These are phyloP conservation scores for Eurytemora carolleeae DNA, from an alignment of 1,140 invertebrate genomes.

Conservation along the genomic window DNA sequence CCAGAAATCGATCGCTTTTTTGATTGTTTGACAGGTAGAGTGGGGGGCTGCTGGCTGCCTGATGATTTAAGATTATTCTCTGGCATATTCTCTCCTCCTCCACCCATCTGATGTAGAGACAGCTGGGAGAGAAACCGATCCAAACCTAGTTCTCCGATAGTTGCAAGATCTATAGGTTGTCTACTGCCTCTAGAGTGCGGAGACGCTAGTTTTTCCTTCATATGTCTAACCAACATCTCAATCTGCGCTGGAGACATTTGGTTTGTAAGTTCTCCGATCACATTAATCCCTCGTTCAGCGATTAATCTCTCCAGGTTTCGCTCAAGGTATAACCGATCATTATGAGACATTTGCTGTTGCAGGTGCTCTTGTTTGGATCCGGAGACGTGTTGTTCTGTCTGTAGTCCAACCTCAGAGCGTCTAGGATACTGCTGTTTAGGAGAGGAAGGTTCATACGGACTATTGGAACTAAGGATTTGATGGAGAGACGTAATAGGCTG, in stretches of 20 bases:
- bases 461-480: conserved; percentile 9
- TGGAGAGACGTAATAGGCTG: conserved; percentile 10
- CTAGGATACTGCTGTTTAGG: background rate
- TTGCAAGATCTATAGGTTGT: conserved; percentile 35
- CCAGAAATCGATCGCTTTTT: conserved; percentile 10
- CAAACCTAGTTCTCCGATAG: conserved; percentile 26
- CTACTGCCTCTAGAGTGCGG: conserved; percentile 20
- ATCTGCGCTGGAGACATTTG: conserved; percentile 16
- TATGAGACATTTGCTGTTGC: conserved; percentile 9
- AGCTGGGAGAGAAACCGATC: conserved; percentile 25
- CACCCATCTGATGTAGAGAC: conserved; percentile 15
- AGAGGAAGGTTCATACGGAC: too few relatives aligned
- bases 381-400: background rate
- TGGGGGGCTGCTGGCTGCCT: conserved; percentile 18
- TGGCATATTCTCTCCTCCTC: conserved; percentile 27
- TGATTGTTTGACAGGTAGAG: conserved; percentile 18
- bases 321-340: conserved; percentile 36
- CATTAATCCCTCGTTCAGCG: conserved; percentile 25
- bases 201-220: conserved; percentile 17
- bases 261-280: conserved; percentile 18
- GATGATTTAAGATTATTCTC: conserved; percentile 38
- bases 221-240: conserved; percentile 30
- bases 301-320: conserved; percentile 36
- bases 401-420: background rate
- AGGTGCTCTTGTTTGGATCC: background rate